A percentile compares a stretch with the other conserved stretches of the same genome.
phyloP scores from a whole-genome alignment of 2,113 vertebrate species.

The Phrynosoma blainvillii region DNA sequence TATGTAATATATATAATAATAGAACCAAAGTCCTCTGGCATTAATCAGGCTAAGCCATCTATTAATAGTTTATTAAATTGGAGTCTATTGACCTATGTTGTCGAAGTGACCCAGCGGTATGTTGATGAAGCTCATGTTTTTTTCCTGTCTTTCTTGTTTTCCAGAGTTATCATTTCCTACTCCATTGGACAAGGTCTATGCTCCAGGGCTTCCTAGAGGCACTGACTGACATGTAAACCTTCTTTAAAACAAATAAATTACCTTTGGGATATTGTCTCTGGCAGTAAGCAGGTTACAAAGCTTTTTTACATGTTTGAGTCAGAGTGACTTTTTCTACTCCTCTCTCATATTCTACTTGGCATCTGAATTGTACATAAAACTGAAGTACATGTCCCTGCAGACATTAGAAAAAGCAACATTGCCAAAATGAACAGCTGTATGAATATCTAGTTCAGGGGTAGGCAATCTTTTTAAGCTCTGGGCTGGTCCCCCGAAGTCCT shows the following conservation, averaged over 20 bases:
- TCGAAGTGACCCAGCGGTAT: background rate
- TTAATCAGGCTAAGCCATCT: background rate
- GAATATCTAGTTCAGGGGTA: background rate
- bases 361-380: background rate
- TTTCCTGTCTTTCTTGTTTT: fast-evolving
- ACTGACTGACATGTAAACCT: background rate
- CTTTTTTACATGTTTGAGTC: background rate
- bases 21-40: background rate
- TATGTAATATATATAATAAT: background rate
- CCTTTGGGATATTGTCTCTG: background rate
- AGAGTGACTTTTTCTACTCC: background rate
- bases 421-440: background rate
- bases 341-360: background rate
- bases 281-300: background rate
- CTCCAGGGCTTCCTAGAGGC: background rate
- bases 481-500: too few relatives aligned
- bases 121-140: background rate
- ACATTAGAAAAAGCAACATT: background rate
- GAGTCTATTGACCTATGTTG: background rate
- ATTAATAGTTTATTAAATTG: background rate
- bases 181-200: background rate
- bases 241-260: constrained; percentile 4
- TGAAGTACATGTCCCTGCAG: background rate
- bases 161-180: background rate
- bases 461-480: too few relatives aligned